Conservation (phyloP, 2,888 invertebrate species). For the Cerastis rubricosa region DNA sequence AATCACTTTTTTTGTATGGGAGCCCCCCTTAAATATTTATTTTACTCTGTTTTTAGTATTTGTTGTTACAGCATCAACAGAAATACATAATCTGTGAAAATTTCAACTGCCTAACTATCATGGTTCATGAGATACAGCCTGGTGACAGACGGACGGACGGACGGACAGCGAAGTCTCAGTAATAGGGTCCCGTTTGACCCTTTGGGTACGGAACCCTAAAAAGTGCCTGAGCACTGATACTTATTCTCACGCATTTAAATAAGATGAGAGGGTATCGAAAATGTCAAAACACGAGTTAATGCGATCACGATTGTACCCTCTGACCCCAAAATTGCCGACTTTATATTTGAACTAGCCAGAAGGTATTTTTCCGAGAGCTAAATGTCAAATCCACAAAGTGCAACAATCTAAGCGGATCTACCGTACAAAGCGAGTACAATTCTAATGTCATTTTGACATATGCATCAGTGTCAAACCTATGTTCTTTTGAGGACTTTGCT, state of each 20-base stretch:
- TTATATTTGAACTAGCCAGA: not conserved
- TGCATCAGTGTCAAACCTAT: constrained; percentile 19
- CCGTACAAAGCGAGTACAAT: constrained; percentile 16
- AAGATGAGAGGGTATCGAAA: not conserved
- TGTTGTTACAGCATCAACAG: too few species aligned
- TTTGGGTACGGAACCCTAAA: too few species aligned
- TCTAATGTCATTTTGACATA: constrained; percentile 41
- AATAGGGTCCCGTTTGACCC: too few species aligned
- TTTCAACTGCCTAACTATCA: too few species aligned
- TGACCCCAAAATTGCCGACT: constrained; percentile 13
- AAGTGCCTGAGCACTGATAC: too few species aligned
- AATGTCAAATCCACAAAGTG: constrained; percentile 36
- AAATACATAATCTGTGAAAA: too few species aligned
- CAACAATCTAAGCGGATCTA: constrained; percentile 22
- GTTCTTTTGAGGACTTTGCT: constrained; percentile 25
- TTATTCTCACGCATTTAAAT: not conserved
- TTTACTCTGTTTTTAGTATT: too few species aligned
- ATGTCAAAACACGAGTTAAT: not conserved
- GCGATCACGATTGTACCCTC: constrained; percentile 5
- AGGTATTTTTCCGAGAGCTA: constrained; percentile 15
- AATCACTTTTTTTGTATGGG: too few species aligned
- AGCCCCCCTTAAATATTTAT: too few species aligned
- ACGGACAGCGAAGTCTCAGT: too few species aligned
- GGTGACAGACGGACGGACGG: too few species aligned
- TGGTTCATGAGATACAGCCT: too few species aligned